Evolutionary conservation across 2,888 invertebrate species (phyloP).

Genomic region (Ophion costatus): DNA sequence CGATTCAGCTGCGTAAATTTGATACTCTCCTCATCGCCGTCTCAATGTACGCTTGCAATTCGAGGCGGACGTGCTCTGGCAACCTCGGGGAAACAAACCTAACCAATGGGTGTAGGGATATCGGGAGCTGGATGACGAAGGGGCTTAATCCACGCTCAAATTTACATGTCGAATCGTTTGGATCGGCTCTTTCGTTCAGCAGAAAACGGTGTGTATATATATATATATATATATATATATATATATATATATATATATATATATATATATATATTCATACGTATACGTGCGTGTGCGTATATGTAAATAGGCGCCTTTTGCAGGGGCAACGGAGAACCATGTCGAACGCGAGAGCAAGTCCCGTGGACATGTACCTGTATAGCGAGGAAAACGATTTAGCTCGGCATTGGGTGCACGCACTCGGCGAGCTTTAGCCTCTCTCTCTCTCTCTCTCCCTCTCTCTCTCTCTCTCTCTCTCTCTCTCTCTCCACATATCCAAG

Average conservation of each 20-base stretch:
- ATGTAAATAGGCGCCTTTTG: neutral
- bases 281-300: neutral
- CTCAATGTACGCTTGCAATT: constrained; percentile 31
- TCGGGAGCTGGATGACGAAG: neutral
- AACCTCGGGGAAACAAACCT: constrained; percentile 18
- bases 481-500: constrained; percentile 13
- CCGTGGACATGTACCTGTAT: constrained; percentile 31
- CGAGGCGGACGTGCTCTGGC: constrained; percentile 44
- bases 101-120: neutral
- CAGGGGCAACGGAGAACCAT: constrained; percentile 8
- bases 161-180: neutral
- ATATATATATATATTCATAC: no score
- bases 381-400: constrained; percentile 25
- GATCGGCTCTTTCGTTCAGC: neutral
- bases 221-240: neutral
- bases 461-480: neutral
- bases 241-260: no score
- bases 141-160: neutral
- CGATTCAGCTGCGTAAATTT: constrained; percentile 17
- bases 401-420: neutral
- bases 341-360: constrained; percentile 40
- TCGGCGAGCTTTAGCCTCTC: constrained; percentile 41
- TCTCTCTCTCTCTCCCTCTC: constrained; percentile 1
- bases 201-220: neutral
- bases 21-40: constrained; percentile 22